Evolutionary conservation across 2,888 invertebrate genomes (phyloP).

Genomic region (Leptinotarsa haldemani): DNA sequence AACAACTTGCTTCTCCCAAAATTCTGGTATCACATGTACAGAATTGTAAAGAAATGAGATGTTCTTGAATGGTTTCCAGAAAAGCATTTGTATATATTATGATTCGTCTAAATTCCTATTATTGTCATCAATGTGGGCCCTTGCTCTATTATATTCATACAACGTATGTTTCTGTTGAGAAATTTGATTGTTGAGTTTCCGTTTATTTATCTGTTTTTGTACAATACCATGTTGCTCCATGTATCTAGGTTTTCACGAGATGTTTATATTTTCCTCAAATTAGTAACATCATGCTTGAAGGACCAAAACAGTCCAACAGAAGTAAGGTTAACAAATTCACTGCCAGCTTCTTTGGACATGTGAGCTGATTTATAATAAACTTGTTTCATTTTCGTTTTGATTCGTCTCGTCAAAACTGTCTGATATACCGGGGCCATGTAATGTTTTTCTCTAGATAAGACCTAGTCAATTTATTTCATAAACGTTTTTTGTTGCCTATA

Average conservation of each 20-base stretch:
- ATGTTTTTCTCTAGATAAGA: slow-evolving; percentile 27
- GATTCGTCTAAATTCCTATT: background rate
- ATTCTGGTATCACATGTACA: background rate
- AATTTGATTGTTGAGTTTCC: slow-evolving; percentile 39
- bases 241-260: background rate
- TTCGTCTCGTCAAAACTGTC: slow-evolving; percentile 1
- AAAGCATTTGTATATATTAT: slow-evolving; percentile 1
- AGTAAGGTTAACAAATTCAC: background rate
- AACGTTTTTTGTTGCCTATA: slow-evolving; percentile 17
- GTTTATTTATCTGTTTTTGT: slow-evolving; percentile 44
- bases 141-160: slow-evolving; percentile 22
- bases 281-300: slow-evolving; percentile 32
- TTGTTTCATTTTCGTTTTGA: no score
- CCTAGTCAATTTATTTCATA: slow-evolving; percentile 19
- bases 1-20: background rate
- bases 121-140: slow-evolving; percentile 17
- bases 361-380: no score
- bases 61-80: background rate
- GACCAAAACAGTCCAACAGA: background rate
- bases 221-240: slow-evolving; percentile 22
- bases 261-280: slow-evolving; percentile 9
- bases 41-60: background rate
- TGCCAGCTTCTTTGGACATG: no score
- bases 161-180: slow-evolving; percentile 30
- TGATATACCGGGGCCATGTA: background rate